phyloP scores from a whole-genome alignment of 2,113 vertebrate genomes.

The Shinisaurus crocodilurus region DNA sequence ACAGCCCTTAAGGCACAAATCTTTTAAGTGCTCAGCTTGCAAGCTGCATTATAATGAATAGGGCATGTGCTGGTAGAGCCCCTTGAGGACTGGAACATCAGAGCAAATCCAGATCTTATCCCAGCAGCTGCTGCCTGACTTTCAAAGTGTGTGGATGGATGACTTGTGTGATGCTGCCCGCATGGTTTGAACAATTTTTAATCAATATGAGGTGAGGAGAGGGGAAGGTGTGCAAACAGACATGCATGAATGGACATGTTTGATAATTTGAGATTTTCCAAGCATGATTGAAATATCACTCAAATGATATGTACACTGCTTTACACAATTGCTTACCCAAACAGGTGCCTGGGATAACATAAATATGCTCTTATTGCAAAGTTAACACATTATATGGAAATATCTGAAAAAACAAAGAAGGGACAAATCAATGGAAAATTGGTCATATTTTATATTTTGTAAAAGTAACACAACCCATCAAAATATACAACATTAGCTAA shows the following conservation, averaged over 20 bases:
- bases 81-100: not conserved
- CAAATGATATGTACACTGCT: not conserved
- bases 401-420: too few species aligned
- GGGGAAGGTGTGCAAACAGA: not conserved
- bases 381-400: too few species aligned
- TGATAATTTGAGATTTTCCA: not conserved
- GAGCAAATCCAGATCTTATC: not conserved
- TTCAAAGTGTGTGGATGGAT: not conserved
- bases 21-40: not conserved
- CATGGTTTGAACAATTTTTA: not conserved
- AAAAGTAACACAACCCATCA: not conserved
- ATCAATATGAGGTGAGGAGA: not conserved
- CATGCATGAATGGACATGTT: not conserved
- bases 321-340: not conserved
- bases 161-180: not conserved
- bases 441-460: too few species aligned
- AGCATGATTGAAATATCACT: not conserved
- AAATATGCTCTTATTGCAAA: too few species aligned
- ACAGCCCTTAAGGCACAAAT: not conserved
- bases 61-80: not conserved
- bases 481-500: not conserved
- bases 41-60: not conserved
- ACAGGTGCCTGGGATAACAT: not conserved
- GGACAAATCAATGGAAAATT: too few species aligned
- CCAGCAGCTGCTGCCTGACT: not conserved